These are phyloP conservation scores for Andricus quercusramuli DNA, from an alignment of 2,888 invertebrate genomes.

Conservation along the genomic window DNA sequence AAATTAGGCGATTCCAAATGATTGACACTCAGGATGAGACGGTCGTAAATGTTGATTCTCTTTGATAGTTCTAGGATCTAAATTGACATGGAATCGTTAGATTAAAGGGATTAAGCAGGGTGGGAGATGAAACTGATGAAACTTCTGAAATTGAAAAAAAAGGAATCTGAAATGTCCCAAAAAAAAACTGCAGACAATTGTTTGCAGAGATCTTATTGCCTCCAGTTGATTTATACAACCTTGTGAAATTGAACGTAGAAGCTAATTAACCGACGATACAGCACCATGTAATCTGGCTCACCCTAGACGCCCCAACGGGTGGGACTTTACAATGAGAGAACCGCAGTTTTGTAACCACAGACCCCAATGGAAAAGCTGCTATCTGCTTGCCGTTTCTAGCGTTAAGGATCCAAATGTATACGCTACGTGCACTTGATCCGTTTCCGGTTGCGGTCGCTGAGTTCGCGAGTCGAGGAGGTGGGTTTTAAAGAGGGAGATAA, in stretches of 20 bases:
- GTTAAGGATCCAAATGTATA: slow-evolving; percentile 12
- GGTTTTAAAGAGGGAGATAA: slow-evolving; percentile 7
- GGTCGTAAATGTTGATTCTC: slow-evolving; percentile 65
- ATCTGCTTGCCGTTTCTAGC: slow-evolving; percentile 7
- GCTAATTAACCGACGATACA: slow-evolving; percentile 67
- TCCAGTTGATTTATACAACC: slow-evolving; percentile 41
- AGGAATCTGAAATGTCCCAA: neutral
- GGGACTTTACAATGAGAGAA: slow-evolving; percentile 54
- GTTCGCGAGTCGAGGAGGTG: neutral
- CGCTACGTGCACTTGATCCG: slow-evolving; percentile 14
- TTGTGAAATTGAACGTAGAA: slow-evolving; percentile 70
- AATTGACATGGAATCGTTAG: slow-evolving; percentile 39
- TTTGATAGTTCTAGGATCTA: slow-evolving; percentile 58
- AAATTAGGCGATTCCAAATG: slow-evolving; percentile 62
- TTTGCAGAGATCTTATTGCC: neutral
- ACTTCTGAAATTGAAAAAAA: neutral
- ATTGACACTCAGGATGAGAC: slow-evolving; percentile 60
- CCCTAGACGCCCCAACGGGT: slow-evolving; percentile 46
- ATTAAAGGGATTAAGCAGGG: neutral
- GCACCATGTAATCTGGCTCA: slow-evolving; percentile 63
- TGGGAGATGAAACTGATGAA: neutral
- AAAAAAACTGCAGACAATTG: neutral
- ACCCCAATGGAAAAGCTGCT: slow-evolving; percentile 13
- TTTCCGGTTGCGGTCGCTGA: slow-evolving; percentile 15
- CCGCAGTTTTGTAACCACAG: slow-evolving; percentile 61